Percentiles rank a stretch among this genome's conserved stretches.
These are phyloP conservation scores for Anniella stebbinsi DNA, from an alignment of 2,797 vertebrate genomes.

Conservation along the genomic window DNA sequence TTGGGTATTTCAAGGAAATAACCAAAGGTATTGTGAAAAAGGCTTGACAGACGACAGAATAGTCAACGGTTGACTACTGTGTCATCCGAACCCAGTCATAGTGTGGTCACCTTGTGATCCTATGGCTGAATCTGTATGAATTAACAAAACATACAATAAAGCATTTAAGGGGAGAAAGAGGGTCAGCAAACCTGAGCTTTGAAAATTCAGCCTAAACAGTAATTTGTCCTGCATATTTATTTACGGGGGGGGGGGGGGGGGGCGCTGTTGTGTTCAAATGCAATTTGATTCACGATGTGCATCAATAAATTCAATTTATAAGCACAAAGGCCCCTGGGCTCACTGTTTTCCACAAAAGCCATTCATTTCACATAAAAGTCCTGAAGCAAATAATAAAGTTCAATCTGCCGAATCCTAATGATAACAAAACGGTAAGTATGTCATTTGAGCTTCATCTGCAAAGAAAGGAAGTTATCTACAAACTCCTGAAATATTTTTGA, in stretches of 20 bases:
- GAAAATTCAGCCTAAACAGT: neutral
- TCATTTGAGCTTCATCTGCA: neutral
- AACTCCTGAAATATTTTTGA: neutral
- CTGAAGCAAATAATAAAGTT: constrained; percentile 24
- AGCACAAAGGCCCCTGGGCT: neutral
- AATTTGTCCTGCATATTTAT: neutral
- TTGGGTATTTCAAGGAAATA: too few relatives aligned
- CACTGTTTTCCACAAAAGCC: constrained; percentile 2
- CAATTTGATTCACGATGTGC: constrained; percentile 13
- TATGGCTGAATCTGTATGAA: neutral
- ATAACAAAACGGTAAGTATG: neutral
- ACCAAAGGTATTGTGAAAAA: too few relatives aligned
- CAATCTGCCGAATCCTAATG: constrained; percentile 4
- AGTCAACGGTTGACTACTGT: too few relatives aligned
- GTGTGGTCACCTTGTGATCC: neutral
- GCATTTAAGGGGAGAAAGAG: neutral
- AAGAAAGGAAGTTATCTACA: neutral
- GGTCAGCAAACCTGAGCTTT: too few relatives aligned
- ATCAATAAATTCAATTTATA: constrained; percentile 30
- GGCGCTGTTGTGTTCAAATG: neutral
- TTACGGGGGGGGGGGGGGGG: neutral
- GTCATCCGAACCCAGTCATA: neutral
- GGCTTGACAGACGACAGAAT: too few relatives aligned
- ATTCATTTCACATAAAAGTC: neutral
- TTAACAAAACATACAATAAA: neutral